Evolutionary conservation across 2,888 invertebrate genomes (phyloP).

Genomic region (Pollenia amentaria): DNA sequence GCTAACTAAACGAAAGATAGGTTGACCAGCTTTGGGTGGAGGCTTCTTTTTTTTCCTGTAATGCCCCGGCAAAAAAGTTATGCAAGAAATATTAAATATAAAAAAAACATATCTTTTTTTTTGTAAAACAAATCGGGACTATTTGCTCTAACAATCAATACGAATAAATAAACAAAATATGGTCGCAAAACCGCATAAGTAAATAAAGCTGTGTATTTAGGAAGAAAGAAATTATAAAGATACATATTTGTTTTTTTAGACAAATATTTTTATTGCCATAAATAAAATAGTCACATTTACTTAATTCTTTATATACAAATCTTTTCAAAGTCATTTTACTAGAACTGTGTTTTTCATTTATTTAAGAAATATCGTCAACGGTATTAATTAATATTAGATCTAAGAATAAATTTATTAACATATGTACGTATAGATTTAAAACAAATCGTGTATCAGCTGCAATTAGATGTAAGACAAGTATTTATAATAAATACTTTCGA

Average conservation of each 20-base stretch:
- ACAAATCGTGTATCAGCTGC: conserved; percentile 8
- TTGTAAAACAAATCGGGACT: too few species aligned
- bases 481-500: conserved; percentile 21
- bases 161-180: background rate
- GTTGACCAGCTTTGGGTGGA: too few species aligned
- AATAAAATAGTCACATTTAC: conserved; percentile 33
- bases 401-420: conserved; percentile 1
- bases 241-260: background rate
- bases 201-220: conserved; percentile 17
- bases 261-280: conserved; percentile 37
- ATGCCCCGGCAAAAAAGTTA: too few species aligned
- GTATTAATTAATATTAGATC: conserved; percentile 10
- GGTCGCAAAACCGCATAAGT: background rate
- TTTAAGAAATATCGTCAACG: conserved; percentile 23
- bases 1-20: too few species aligned
- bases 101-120: too few species aligned
- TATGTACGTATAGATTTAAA: background rate
- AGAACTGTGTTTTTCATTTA: background rate
- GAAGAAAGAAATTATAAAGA: background rate
- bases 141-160: background rate
- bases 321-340: conserved; percentile 11
- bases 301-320: background rate
- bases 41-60: too few species aligned
- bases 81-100: too few species aligned
- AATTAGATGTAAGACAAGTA: conserved; percentile 23